Evolutionary conservation across 2,888 invertebrate species (phyloP), one percentile per base, ranked within the genome.

Genomic region (Sminthurinus aureus): DNA sequence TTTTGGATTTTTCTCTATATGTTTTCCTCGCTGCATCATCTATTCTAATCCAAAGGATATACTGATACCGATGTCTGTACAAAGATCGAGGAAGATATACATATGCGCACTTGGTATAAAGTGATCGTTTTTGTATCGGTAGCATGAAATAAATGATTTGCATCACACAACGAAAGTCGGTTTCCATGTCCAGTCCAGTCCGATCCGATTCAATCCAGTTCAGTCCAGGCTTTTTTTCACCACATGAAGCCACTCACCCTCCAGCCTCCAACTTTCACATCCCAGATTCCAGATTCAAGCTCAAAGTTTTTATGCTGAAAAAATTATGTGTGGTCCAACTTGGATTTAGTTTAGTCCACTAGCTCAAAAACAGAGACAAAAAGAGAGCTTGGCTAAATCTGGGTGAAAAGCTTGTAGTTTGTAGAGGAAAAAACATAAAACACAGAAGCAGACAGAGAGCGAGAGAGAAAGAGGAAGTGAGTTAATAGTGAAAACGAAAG

Each of bases 391-490:
- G 15, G 3, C 20, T 66, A 66, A 66, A 66, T 66, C 20, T 13
- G 11, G 24, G 13, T 20, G 24, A 24, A n/a, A 66, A 22, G 20
- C 15, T 69, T 69, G n/a, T n/a, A n/a, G n/a, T n/a, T n/a, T n/a
- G 12, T 3, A 69, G 12, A 69, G 24, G 38, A 38, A 6, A 6
- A 38, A 38, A 38, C 38, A 38, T 38, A 6, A 71, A 20, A 71
- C 18, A 71, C 8, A 71, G 71, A 71, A 20, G 13, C 18, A 71
- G 71, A 69, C 9, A 69, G 69, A 69, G 75, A 38, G 20, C 0
- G 74, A 74, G 38, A 74, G 38, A 74, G 38, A 74, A 18, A 74
- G 74, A n/a, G 74, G 24, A 26, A 64, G n/a, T 64, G n/a, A 58
- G 24, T 20, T 20, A 15, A 66, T 24, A 15, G 22, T 66, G 13